Conservation (phyloP, 2,113 vertebrate genomes). For the Fulica atra region DNA sequence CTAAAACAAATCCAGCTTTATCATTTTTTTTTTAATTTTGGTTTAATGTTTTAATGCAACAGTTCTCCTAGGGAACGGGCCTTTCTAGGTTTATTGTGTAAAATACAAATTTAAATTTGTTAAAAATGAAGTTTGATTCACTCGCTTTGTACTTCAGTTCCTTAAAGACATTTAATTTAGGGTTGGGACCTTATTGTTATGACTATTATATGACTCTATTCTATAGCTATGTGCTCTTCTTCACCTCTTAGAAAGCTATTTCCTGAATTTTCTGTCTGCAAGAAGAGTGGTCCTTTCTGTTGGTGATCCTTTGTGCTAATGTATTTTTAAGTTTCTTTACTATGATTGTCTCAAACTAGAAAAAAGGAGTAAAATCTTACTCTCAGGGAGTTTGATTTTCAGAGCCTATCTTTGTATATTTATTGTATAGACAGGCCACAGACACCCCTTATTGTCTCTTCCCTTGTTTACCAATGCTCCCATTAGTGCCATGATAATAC, state of each 20-base stretch:
- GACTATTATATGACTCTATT: too few species aligned
- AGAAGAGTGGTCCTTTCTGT: accelerated
- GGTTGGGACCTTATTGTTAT: not conserved
- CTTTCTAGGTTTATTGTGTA: not conserved
- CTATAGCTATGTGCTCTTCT: not conserved
- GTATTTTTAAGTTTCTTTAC: not conserved
- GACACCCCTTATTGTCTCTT: not conserved
- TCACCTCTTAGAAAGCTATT: not conserved
- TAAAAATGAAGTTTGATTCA: not conserved
- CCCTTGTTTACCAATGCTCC: not conserved
- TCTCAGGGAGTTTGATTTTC: not conserved
- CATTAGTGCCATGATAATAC: not conserved
- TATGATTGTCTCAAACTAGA: not conserved
- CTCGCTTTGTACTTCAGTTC: not conserved
- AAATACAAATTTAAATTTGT: not conserved
- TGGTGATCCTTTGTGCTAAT: accelerated
- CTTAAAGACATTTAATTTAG: not conserved
- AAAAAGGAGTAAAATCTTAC: not conserved
- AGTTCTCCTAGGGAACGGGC: not conserved
- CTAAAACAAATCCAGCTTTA: not conserved
- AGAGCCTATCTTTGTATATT: not conserved
- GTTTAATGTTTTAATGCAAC: not conserved
- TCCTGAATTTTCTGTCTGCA: not conserved
- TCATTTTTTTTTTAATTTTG: not conserved
- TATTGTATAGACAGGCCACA: not conserved